phyloP scores from a whole-genome alignment of 2,113 vertebrate genomes.

The Xenopus laevis region DNA sequence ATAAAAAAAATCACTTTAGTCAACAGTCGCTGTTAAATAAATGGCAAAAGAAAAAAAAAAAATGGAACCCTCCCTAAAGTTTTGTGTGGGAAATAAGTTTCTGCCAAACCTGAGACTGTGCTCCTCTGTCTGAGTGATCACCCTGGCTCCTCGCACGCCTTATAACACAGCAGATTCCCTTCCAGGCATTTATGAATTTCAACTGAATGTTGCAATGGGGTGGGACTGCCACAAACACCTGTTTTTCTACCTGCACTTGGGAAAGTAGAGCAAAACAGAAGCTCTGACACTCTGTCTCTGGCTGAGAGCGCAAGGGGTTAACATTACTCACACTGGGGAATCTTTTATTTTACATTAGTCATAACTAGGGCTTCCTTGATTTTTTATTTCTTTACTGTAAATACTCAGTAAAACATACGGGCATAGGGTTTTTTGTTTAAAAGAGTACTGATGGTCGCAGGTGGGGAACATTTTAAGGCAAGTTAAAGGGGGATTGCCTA shows the following conservation, averaged over 20 bases:
- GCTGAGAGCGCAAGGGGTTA: not conserved
- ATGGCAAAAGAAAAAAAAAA: not conserved
- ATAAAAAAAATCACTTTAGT: not conserved
- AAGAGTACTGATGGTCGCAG: too few relatives aligned
- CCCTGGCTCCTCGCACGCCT: conserved; percentile 49
- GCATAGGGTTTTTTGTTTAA: too few relatives aligned
- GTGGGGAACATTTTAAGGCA: too few relatives aligned
- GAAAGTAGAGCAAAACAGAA: not conserved
- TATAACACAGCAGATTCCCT: conserved; percentile 50
- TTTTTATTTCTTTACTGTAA: too few relatives aligned
- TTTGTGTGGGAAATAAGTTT: conserved; percentile 50
- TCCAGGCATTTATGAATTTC: conserved; percentile 46
- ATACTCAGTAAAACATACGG: too few relatives aligned
- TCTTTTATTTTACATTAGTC: not conserved
- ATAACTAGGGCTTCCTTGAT: not conserved
- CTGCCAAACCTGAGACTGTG: conserved; percentile 48
- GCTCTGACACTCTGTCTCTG: not conserved
- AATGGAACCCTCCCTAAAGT: conserved; percentile 11
- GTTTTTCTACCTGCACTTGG: not conserved
- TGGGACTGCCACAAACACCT: not conserved
- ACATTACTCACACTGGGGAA: not conserved
- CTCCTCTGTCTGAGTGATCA: conserved; percentile 53
- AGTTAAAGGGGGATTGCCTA: too few relatives aligned
- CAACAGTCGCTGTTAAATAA: not conserved
- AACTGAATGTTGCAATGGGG: conserved; percentile 49